Evolutionary conservation across 2,113 vertebrate genomes (phyloP), one percentile per base, ranked within the genome.

Genomic region (Cavia porcellus): DNA sequence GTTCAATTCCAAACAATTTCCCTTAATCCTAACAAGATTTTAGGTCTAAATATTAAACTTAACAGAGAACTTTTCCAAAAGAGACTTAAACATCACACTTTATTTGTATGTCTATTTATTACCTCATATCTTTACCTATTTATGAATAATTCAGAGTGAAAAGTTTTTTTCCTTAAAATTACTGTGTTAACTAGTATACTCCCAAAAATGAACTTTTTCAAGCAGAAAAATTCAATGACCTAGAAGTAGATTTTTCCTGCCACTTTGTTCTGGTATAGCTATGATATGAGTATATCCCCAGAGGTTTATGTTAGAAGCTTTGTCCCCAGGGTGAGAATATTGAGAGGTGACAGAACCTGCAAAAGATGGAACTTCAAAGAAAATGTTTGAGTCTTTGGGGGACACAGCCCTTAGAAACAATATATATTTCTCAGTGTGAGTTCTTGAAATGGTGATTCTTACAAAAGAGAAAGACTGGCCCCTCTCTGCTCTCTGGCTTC

Each of bases 1-100:
- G 15, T 35, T 84, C 83, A 92, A 62, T 55, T 35, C 35, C 25
- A 82, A 89, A 93, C 9, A 42, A 87, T 7, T 85, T n/a, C 13
- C 52, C 80, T 83, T 90, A 86, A 86, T 70, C 52, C 57, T 89
- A 87, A 47, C 25, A 88, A 89, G 20, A 42, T 68, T 84, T 77
- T 68, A 22, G 28, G 38, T 52, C 11, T 50, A 92, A 2, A 70
- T 79, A 96, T 25, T 85, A 81, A 92, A 66, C 92, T 92, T 32
- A 2, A 38, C 89, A 72, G 30, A 95, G 19, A 30, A 95, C 57
- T 87, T 90, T 91, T n/a, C 83, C 85, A 96, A 96, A 10, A 95
- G n/a, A 4, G n/a, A 4, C 2, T 94, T 55, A 87, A 92, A 42
- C 7, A 92, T 35, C 61, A 90, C 68, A 95, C 85, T 95, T 90